Base-by-base conservation (phyloP, 2,113 vertebrate species). In the Salvator merianae region DNA sequence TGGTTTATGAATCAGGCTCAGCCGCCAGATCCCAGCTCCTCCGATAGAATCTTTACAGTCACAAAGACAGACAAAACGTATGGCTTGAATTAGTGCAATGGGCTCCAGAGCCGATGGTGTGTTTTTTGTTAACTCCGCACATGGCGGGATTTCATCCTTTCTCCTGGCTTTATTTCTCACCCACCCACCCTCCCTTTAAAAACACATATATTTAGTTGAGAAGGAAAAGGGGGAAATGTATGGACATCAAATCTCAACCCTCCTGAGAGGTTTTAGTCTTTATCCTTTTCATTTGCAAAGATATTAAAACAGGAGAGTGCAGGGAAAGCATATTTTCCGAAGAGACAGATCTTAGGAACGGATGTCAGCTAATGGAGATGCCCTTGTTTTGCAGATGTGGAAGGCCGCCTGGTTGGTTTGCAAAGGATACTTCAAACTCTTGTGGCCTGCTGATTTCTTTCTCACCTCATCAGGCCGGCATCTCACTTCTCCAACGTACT, bases 381-480 rank as follows among this genome's bases (percentile, higher is more conserved):
- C 88, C 87, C 82, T 83, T 86, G 77, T 77, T 72, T 84, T 88
- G 84, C 92, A 94, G 90, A 93, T 88, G 89, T 88, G 90, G 83
- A n/a, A 0, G 28, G 84, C 16, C 65, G 36, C 22, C 83, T 22
- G 28, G 66, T 13, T 24, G 16, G 65, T 34, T 32, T 68, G 77
- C 7, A 40, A 72, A 32, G 50, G 26, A 38, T 5, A 12, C 20
- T 34, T 18, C 4, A 4, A 14, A 8, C 28, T 20, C 77, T 16
- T 55, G 22, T 32, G n/a, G 26, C 63, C 63, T 83, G 87, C 88
- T 91, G 86, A 84, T 91, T 91, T 93, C 87, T 82, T 95, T 94
- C 91, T 90, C 95, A 95, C 95, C 88, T 94, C 94, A 93, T 96
- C 94, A 94, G 93, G 89, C 94, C 69, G 89, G 84, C 91, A 92